Evolutionary conservation across 2,113 vertebrate species (phyloP).

Genomic region (Tragelaphus buxtoni): DNA sequence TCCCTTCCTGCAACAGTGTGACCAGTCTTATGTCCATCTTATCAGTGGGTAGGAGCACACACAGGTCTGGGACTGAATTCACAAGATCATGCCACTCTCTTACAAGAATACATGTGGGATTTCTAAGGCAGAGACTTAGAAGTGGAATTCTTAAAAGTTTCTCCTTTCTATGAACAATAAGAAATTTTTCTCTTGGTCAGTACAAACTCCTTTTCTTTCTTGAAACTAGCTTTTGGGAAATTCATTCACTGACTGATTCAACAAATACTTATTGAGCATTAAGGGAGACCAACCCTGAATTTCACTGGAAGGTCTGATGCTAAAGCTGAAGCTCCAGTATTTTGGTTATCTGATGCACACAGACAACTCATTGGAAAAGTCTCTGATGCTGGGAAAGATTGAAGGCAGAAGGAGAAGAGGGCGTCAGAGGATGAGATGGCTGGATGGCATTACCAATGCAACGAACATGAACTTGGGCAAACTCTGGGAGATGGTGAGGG

Average conservation of each 20-base stretch:
- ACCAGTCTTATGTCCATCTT: neutral
- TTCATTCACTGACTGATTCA: neutral
- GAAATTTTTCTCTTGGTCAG: neutral
- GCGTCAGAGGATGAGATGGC: neutral
- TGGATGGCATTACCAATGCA: neutral
- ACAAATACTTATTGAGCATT: neutral
- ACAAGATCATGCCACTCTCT: neutral
- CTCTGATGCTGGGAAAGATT: neutral
- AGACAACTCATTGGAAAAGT: neutral
- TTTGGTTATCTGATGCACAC: neutral
- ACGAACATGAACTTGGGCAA: neutral
- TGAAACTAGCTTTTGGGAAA: neutral
- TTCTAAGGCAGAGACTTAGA: neutral
- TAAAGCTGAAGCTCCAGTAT: neutral
- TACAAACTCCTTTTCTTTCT: neutral
- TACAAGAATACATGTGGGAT: neutral
- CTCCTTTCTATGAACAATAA: neutral
- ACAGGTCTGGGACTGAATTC: neutral
- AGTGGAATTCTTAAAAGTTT: neutral
- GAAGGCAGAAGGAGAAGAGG: neutral
- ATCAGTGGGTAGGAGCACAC: neutral
- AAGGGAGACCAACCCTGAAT: neutral
- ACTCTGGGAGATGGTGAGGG: neutral
- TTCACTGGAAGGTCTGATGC: neutral
- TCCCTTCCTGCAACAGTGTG: neutral